Conservation (phyloP, 2,113 vertebrate genomes). For the Dunckerocampus dactyliophorus region DNA sequence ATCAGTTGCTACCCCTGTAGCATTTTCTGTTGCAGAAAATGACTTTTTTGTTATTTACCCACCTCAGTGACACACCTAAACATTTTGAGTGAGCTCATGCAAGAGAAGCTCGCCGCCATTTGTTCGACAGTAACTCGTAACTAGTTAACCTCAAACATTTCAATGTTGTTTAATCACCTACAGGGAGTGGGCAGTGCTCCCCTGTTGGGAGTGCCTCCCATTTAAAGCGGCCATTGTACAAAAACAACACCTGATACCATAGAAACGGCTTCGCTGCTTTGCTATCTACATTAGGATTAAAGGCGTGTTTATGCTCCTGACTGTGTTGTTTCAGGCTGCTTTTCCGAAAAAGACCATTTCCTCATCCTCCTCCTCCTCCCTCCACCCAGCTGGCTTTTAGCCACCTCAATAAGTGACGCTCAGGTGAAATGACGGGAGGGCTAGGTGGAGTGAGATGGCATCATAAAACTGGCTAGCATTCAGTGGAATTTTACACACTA, state of each 20-base stretch:
- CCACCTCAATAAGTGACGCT: neutral
- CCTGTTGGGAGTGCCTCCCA: constrained; percentile 49
- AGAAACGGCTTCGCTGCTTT: constrained; percentile 21
- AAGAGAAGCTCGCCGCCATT: constrained; percentile 36
- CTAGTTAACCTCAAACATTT: constrained; percentile 61
- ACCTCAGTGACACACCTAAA: constrained; percentile 39
- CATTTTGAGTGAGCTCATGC: constrained; percentile 38
- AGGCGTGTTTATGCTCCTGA: constrained; percentile 37
- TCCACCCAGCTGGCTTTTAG: neutral
- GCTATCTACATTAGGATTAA: neutral
- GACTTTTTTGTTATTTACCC: neutral
- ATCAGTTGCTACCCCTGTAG: too few relatives aligned
- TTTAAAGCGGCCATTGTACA: constrained; percentile 51
- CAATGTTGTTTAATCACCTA: constrained; percentile 51
- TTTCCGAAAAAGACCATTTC: neutral
- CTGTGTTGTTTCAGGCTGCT: constrained; percentile 30
- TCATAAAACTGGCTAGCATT: constrained; percentile 8
- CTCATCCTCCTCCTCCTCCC: neutral
- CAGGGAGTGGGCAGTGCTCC: constrained; percentile 28
- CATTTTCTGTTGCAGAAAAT: constrained; percentile 1
- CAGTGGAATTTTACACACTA: constrained; percentile 63
- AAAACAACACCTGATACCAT: constrained; percentile 54
- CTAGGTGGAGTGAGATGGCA: constrained; percentile 11
- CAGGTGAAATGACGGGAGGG: neutral
- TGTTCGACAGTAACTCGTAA: constrained; percentile 57